Evolutionary conservation across 2,888 invertebrate species (phyloP).

Genomic region (Holacanthella duospinosa): DNA sequence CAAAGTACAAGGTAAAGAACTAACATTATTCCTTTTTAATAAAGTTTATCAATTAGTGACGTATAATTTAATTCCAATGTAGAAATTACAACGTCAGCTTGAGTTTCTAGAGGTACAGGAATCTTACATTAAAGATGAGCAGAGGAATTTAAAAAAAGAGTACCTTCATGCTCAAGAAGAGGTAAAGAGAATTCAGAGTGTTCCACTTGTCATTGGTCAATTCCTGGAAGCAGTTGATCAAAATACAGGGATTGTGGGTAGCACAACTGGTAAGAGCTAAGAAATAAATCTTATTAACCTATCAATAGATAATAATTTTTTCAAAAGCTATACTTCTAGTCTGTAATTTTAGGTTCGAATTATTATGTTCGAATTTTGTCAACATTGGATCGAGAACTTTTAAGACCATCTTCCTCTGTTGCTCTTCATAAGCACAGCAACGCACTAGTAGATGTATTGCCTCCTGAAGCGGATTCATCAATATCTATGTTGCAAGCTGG

Average conservation of each 20-base stretch:
- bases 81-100: constrained; percentile 90
- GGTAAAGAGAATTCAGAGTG: constrained; percentile 97
- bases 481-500: constrained; percentile 95
- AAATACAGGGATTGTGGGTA: constrained; percentile 97
- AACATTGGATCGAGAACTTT: constrained; percentile 90
- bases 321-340: background rate
- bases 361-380: constrained; percentile 97
- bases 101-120: constrained; percentile 98
- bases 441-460: constrained; percentile 96
- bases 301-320: background rate
- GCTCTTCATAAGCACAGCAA: constrained; percentile 98
- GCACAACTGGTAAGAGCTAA: constrained; percentile 60
- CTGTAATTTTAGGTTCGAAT: constrained; percentile 64
- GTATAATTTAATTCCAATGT: too few relatives aligned
- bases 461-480: constrained; percentile 97
- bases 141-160: constrained; percentile 95
- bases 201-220: constrained; percentile 96
- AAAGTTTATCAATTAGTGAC: background rate
- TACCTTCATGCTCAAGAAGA: constrained; percentile 96
- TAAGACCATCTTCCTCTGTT: constrained; percentile 96
- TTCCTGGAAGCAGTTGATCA: constrained; percentile 99
- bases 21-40: background rate
- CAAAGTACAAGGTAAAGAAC: constrained; percentile 75
- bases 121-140: constrained; percentile 99
- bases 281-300: background rate